These are phyloP conservation scores for Rhamphomyia laevipes DNA, from an alignment of 2,888 invertebrate genomes.

Conservation along the genomic window DNA sequence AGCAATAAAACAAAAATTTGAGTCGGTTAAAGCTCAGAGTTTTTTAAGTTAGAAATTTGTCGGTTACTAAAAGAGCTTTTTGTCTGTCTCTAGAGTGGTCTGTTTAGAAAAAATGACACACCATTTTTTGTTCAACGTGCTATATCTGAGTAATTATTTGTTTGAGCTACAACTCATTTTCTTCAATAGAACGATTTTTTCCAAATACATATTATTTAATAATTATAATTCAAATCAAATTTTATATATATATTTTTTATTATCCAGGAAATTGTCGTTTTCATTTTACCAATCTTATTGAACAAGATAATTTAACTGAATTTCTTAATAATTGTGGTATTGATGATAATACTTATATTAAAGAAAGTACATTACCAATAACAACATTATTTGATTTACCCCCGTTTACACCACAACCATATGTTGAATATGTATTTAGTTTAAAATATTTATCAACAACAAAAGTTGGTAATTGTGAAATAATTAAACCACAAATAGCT, in stretches of 20 bases:
- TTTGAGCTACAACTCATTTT: no score
- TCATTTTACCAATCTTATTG: conserved; percentile 22
- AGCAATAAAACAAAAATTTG: no score
- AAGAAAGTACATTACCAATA: conserved; percentile 6
- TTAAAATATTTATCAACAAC: conserved; percentile 19
- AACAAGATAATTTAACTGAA: conserved; percentile 17
- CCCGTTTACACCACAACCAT: conserved; percentile 18
- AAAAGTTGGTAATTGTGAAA: conserved; percentile 10
- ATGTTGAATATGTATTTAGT: conserved; percentile 24
- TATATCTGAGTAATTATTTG: no score
- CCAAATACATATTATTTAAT: conserved; percentile 8
- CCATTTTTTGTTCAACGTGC: no score
- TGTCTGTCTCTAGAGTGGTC: no score
- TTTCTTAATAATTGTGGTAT: conserved; percentile 9
- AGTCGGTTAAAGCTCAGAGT: no score
- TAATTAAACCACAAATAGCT: conserved; percentile 5
- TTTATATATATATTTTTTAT: neutral
- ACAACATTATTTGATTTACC: conserved; percentile 19
- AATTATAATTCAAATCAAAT: neutral
- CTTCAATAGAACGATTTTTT: no score
- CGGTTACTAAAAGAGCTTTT: no score
- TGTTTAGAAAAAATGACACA: no score
- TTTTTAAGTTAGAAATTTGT: no score
- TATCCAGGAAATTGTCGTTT: conserved; percentile 24
- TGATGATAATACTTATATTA: conserved; percentile 7